Evolutionary conservation across 2,888 invertebrate species (phyloP), one percentile per base, ranked within the genome.

Genomic region (Mactromeris polynyma): DNA sequence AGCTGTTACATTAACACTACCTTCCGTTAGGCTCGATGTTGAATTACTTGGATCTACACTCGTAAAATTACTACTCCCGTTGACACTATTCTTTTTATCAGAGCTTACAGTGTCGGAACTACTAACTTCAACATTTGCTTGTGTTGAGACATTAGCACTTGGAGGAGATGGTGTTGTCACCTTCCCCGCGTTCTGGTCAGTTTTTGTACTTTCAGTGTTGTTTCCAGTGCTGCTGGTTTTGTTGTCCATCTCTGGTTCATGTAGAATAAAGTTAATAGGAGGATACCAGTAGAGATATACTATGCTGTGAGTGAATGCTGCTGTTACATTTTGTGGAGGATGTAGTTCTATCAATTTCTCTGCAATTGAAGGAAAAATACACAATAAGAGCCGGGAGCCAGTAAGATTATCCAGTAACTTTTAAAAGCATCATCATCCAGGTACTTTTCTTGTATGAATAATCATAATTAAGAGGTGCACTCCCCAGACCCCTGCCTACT

Each of bases 271-370:
- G 83, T 92, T 93, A 19, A 69, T 36, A 31, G 94, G 94, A 36
- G 90, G 87, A 46, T 87, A 90, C 95, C 95, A 95, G 69, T 89
- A 92, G 19, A 95, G 33, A 78, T 91, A 91, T 0, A 93, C 90
- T 77, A 83, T 91, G 1, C 78, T 90, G 26, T 88, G 87, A 0
- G 88, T 87, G 33, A 88, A 90, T 21, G 89, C 90, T 0, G 91
- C 85, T 6, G 93, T 93, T 31, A 95, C 82, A 87, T 94, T 93
- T 19, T 78, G 78, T 2, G 94, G 94, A 38, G 94, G 93, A 33
- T 93, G 91, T 26, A 94, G 87, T n/a, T 82, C 40, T 26, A 94
- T 89, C 80, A 92, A 36, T 38, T 85, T 83, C 46, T 89, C 92
- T 92, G 88, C 77, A 90, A 87, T 40, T 31, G 38, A 86, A 58